Evolutionary conservation across 2,888 invertebrate genomes (phyloP), one percentile per base, ranked within the genome.

Genomic region (Tenthredo notha): DNA sequence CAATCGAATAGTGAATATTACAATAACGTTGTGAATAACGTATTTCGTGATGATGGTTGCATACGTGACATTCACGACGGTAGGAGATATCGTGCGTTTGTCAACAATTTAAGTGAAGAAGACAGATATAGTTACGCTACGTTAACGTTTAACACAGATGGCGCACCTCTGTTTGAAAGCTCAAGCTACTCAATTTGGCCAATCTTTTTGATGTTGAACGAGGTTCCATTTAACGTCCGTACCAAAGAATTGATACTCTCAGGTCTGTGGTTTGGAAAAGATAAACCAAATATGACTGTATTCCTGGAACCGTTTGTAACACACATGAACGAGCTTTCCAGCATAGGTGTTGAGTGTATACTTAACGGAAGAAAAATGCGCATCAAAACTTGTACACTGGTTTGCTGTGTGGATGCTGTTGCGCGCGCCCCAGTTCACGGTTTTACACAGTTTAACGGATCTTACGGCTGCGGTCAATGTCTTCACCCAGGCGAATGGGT

Each of bases 121-220:
- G 47, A 47, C 47, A 47, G 47, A 15, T 47, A 15, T 15, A 47
- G 4, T 47, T 47, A 47, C 4, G 47, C 54, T 50, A 87, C 85
- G 10, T 25, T 86, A 0, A 87, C 74, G 67, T 87, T 88, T 67
- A 87, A 86, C 33, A 40, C 85, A 29, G 87, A 88, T 82, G 87
- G 86, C 25, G 84, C 84, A 15, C 85, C 85, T 18, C 77, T 85
- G n/a, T 84, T 85, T 40, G 43, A 86, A 85, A 86, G 86, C 47
- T 86, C 87, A 0, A 80, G 54, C 12, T 80, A 75, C 50, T 85
- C 85, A 5, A 85, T 87, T 21, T 88, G 86, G 87, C 86, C 87
- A 33, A 87, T 88, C 47, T 85, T 86, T 37, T 12, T 86, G 21
- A 84, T 84, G 50, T 18, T 86, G 6, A 87, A 86, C 70, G 88